Evolutionary conservation across 2,888 invertebrate genomes (phyloP), one percentile per base, ranked within the genome.

Genomic region (Busseola fusca): DNA sequence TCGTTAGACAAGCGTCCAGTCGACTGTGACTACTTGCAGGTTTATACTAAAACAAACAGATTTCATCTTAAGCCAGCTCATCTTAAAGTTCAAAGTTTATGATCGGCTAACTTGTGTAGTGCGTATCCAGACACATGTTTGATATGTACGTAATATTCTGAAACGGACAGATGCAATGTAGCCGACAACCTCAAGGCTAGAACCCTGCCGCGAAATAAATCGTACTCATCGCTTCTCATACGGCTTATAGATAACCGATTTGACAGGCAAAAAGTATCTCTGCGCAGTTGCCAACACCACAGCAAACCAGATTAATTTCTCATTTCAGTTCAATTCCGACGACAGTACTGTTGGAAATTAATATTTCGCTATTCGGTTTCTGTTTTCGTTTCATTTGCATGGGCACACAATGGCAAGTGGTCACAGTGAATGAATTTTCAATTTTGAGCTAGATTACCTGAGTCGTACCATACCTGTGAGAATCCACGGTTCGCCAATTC

Each of bases 151-250:
- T 89, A 88, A 88, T 90, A 87, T 89, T 89, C 88, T 89, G 82
- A 82, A 89, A 84, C 83, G 77, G 90, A 90, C 91, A 89, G 88
- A 86, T 88, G 86, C 90, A 85, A 84, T 88, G 86, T 87, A 88
- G 87, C 90, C 81, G 86, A 89, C 88, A 89, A 86, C 83, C 85
- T 86, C 86, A 84, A 88, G 86, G 76, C 84, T 87, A 86, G 87
- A 85, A 84, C 85, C 92, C 91, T 87, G 92, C 91, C 90, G 91
- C 70, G 91, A 91, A 88, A 90, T 90, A 90, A 92, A 91, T 92
- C 77, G 87, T 86, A 80, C 71, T 78, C 83, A 83, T 83, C 81
- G 83, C 74, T 74, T 82, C 69, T 81, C 86, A 87, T 74, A 67
- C 72, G 85, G 84, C 83, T 82, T 82, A 74, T 64, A 84, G 75